Evolutionary conservation across 2,113 vertebrate genomes (phyloP), one percentile per base, ranked within the genome.

Genomic region (Mesitornis unicolor): DNA sequence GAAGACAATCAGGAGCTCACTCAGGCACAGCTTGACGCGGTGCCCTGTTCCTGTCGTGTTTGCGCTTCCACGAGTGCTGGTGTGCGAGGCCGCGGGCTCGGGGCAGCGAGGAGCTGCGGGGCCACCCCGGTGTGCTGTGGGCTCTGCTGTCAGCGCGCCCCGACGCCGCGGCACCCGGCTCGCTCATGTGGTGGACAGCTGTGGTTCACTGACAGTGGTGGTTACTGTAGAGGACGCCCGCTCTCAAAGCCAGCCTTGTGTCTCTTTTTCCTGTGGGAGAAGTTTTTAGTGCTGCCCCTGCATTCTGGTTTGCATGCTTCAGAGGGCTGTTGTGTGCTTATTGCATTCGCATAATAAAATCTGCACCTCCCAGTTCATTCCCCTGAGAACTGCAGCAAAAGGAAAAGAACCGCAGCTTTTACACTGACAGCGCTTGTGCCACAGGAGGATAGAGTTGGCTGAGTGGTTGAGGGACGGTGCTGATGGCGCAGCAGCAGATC

Each of bases 101-200:
- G 60, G 33, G 59, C 29, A 4, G 1, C 1, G 3, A 3, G 0
- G 14, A 22, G 68, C 54, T n/a, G n/a, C n/a, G n/a, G n/a, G n/a
- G n/a, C 47, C 47, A 35, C 36, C 7, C 1, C 0, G 10, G 67
- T 42, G 92, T 78, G 12, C 18, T 35, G 57, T 36, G 77, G 90
- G 90, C 86, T 2, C 29, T 4, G 5, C 94, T 86, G 92, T 86
- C 95, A 84, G 88, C 93, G 16, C 35, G 2, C 38, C 81, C 69
- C 4, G 1, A 18, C 2, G 8, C 78, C 10, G 6, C 31, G 33
- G 21, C 26, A 16, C 3, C 45, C 4, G 14, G 86, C 88, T 80
- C 8, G 76, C 92, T 92, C 95, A 89, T 96, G 91, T 97, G 96
- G 93, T 57, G 74, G 94, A 83, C 95, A 97, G 96, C 96, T 97